These are phyloP conservation scores for Drosophila greeni DNA, from an alignment of 2,888 invertebrate species.

Conservation along the genomic window DNA sequence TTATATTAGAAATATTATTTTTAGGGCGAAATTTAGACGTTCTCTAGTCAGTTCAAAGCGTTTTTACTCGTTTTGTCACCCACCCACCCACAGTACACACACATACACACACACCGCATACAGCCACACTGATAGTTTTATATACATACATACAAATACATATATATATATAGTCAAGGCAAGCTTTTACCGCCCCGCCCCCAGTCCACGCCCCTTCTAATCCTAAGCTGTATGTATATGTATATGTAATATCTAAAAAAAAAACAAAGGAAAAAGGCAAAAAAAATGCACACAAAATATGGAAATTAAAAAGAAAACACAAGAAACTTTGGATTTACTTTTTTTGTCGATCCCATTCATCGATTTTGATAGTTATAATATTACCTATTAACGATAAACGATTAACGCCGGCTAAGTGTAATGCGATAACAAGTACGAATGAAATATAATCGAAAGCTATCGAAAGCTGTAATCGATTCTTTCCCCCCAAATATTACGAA, in stretches of 20 bases:
- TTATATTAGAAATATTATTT: conserved; percentile 16
- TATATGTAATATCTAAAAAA: conserved; percentile 38
- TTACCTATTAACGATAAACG: conserved; percentile 19
- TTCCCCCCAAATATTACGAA: conserved; percentile 4
- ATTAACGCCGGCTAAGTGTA: conserved; percentile 40
- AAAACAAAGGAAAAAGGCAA: conserved; percentile 4
- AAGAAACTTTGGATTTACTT: conserved; percentile 19
- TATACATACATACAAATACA: conserved; percentile 4
- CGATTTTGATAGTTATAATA: conserved; percentile 28
- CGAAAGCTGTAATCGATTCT: conserved; percentile 1
- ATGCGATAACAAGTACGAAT: conserved; percentile 27
- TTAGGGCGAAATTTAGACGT: conserved; percentile 26
- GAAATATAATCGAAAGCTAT: conserved; percentile 28
- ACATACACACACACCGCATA: conserved; percentile 19
- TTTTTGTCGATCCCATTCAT: conserved; percentile 24
- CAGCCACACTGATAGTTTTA: conserved; percentile 39
- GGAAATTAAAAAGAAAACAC: conserved; percentile 21
- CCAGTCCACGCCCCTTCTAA: conserved; percentile 18
- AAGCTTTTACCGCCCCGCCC: conserved; percentile 42
- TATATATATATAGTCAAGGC: conserved; percentile 27
- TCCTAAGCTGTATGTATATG: conserved; percentile 44
- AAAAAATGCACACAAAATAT: conserved; percentile 30
- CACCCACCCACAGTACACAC: conserved; percentile 14
- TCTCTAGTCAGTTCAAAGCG: conserved; percentile 43
- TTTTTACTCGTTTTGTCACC: conserved; percentile 30